These are phyloP conservation scores for Psilopsiagon aymara DNA, from an alignment of 2,113 vertebrate species.

Conservation along the genomic window DNA sequence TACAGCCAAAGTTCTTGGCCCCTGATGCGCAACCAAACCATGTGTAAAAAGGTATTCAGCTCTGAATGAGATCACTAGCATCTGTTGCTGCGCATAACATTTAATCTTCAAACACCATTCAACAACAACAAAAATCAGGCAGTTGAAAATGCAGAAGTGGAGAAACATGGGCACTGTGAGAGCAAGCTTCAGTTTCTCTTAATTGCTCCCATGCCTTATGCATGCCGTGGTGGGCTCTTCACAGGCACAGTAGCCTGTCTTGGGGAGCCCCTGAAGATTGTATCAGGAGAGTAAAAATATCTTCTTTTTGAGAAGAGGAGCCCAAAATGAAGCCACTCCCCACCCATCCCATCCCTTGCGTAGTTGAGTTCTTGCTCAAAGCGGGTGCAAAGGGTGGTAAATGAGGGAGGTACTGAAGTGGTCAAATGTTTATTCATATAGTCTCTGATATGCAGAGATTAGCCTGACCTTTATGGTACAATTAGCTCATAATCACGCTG, in stretches of 20 bases:
- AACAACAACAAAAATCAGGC: background rate
- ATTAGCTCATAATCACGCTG: background rate
- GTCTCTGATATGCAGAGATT: background rate
- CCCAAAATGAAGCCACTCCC: background rate
- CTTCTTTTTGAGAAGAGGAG: background rate
- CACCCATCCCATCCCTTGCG: background rate
- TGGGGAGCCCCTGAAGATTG: background rate
- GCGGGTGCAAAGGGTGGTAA: background rate
- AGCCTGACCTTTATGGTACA: background rate
- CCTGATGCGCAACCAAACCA: slow-evolving; percentile 18
- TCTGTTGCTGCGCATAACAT: slow-evolving; percentile 46
- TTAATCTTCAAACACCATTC: slow-evolving; percentile 20
- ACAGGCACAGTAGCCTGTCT: background rate
- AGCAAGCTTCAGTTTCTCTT: background rate
- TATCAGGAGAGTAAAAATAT: background rate
- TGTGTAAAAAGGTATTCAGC: slow-evolving; percentile 48
- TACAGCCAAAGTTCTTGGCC: slow-evolving; percentile 55
- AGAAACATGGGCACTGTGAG: background rate
- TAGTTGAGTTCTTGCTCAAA: background rate
- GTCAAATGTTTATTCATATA: background rate
- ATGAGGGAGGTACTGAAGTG: background rate
- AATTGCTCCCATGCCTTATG: background rate
- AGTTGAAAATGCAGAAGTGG: background rate
- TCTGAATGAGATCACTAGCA: slow-evolving; percentile 55
- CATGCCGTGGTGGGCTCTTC: background rate